Evolutionary conservation across 1,140 invertebrate species (phyloP), one percentile per base, ranked within the genome.

Genomic region (Ceratina japonica): DNA sequence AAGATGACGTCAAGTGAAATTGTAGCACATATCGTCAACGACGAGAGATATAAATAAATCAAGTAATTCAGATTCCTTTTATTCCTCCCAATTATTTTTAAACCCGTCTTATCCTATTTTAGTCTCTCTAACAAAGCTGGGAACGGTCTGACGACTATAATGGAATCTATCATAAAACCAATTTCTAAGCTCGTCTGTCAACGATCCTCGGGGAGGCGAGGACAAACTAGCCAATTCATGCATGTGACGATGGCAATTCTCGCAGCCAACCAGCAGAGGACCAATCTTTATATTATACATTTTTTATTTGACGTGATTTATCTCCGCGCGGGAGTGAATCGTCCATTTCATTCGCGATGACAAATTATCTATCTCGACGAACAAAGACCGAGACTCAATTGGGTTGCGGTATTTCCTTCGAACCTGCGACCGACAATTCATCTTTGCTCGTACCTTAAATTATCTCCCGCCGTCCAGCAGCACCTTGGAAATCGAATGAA

Each of bases 331-430:
- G 3, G 31, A 63, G 24, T 52, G 71, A 73, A 54, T 63, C 59
- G 59, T 73, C 16, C 27, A 24, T 73, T 63, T 22, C 37, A 44
- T 44, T 10, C 49, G 44, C 71, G 44, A 24, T 73, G 71, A 73
- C 44, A 63, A 59, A 63, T 73, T 73, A 73, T 63, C 37, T 73
- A n/a, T 52, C 3, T 44, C 8, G 7, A 16, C 22, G 24, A 52
- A 51, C 59, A 49, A 52, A 52, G 58, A 49, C 2, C 20, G 65
- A n/a, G 68, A n/a, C 27, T 56, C 56, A 22, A 27, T 62, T 27
- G 44, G 22, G 22, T 49, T n/a, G 7, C 37, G 54, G n/a, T 22
- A 4, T 12, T 10, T 13, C 22, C 22, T 62, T 49, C 70, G 20
- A 72, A 51, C 15, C 22, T n/a, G 20, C 15, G 7, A 59, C 10